Base-by-base conservation (phyloP, 2,113 vertebrate species). In the Oceanites oceanicus region DNA sequence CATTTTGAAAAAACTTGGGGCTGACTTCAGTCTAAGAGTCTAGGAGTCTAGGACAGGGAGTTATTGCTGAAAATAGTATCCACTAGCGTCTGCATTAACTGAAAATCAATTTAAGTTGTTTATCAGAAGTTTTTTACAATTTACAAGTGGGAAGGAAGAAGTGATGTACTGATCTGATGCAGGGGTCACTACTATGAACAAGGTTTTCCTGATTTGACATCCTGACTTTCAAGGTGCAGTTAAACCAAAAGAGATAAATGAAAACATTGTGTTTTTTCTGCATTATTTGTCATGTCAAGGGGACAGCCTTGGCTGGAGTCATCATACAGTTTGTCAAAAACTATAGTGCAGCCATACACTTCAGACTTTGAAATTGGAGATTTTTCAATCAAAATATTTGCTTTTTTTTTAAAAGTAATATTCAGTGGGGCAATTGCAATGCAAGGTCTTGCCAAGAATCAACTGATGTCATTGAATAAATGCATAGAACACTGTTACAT, bases 51-150 rank as follows among this genome's bases (percentile, higher is more conserved):
- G 76, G 68, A 78, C 76, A 92, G 30, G 47, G 62, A 80, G 44
- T 91, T 94, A 45, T 84, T 92, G 61, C 89, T 94, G 73, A 94
- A 92, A 96, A 89, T 85, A 91, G 76, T 78, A 49, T 85, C 58
- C 3, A 6, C 83, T 92, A 93, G 47, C 59, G 74, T 86, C 72
- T 89, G 15, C 62, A 79, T 81, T 93, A 94, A 89, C 53, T 94
- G 77, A 89, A 96, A 96, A 92, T 89, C 89, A 81, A 84, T 94
- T 87, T 72, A 84, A 92, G 55, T 74, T 95, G 44, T 92, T 96
- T 91, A 76, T 87, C 66, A 85, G 62, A 90, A 91, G n/a, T 38
- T 82, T 93, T 92, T 87, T 84, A 52, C 55, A 55, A 53, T 58
- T 73, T 66, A 47, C 36, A 65, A 56, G 22, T 66, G 20, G 17